A percentile compares a stretch with the other conserved stretches of the same genome.
phyloP scores from a whole-genome alignment of 2,113 vertebrate genomes.

The Centropus bengalensis region DNA sequence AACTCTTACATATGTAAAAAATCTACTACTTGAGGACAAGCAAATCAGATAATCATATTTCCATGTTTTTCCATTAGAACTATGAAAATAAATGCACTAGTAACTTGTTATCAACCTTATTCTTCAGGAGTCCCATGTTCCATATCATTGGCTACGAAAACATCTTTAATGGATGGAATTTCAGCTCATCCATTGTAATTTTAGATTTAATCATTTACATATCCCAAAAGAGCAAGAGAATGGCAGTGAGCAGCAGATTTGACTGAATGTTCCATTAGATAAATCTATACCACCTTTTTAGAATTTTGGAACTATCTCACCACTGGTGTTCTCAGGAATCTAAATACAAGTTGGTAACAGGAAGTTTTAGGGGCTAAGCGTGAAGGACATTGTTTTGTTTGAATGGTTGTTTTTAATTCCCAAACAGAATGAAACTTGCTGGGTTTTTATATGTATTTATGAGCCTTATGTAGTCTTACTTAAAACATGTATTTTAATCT shows the following conservation, averaged over 20 bases:
- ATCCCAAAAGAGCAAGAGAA: not conserved
- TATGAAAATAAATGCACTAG: not conserved
- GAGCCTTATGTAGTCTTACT: not conserved
- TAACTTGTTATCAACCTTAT: not conserved
- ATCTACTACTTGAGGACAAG: not conserved
- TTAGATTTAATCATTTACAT: not conserved
- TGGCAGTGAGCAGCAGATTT: not conserved
- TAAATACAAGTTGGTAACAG: not conserved
- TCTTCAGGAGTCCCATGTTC: not conserved
- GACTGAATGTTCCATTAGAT: not conserved
- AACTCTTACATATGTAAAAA: not conserved
- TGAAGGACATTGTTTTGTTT: not conserved
- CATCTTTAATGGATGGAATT: not conserved
- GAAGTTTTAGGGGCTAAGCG: not conserved
- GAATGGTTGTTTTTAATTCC: not conserved
- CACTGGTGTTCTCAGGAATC: not conserved
- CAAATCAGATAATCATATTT: not conserved
- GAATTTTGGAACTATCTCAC: not conserved
- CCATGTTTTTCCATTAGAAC: not conserved
- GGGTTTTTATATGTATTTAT: not conserved
- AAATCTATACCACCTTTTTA: not conserved
- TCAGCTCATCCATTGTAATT: not conserved
- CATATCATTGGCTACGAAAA: not conserved
- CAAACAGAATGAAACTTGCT: not conserved
- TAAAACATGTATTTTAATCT: not conserved